Conservation (phyloP, 1,140 invertebrate genomes). For the Aphis craccivora region DNA sequence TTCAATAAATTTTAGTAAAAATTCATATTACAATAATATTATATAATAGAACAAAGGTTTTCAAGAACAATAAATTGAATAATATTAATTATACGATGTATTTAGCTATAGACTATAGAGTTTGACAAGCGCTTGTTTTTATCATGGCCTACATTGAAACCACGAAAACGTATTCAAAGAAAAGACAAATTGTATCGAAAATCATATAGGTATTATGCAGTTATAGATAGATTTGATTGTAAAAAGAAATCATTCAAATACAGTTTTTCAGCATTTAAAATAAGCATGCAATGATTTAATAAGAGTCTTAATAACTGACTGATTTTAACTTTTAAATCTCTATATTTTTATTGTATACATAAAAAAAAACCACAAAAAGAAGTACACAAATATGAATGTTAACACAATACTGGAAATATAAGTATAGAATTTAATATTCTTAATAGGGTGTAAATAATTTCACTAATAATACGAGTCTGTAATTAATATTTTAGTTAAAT, state of each 20-base stretch:
- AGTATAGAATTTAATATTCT: not conserved
- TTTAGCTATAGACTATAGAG: not conserved
- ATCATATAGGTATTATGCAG: not conserved
- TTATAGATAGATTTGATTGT: not conserved
- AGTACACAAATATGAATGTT: not conserved
- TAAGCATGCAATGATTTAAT: not conserved
- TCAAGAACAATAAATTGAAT: not conserved
- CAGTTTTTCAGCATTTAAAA: not conserved
- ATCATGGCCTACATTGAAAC: not conserved
- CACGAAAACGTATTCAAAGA: not conserved
- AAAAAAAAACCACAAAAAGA: not conserved
- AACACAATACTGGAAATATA: not conserved
- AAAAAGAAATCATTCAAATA: not conserved
- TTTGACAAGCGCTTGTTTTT: not conserved
- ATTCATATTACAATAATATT: not conserved
- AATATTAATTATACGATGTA: not conserved
- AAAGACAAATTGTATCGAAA: not conserved
- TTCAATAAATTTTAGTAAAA: not conserved
- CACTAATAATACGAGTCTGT: not conserved
- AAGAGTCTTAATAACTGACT: not conserved
- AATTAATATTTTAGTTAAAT: not conserved
- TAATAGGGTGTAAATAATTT: not conserved
- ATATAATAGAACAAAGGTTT: slow-evolving; percentile 11
- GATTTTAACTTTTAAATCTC: not conserved
- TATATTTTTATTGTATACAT: not conserved